A percentile compares a stretch with the other conserved stretches of the same genome.
phyloP scores from a whole-genome alignment of 2,888 invertebrate species.

The Dryadula phaetusa region DNA sequence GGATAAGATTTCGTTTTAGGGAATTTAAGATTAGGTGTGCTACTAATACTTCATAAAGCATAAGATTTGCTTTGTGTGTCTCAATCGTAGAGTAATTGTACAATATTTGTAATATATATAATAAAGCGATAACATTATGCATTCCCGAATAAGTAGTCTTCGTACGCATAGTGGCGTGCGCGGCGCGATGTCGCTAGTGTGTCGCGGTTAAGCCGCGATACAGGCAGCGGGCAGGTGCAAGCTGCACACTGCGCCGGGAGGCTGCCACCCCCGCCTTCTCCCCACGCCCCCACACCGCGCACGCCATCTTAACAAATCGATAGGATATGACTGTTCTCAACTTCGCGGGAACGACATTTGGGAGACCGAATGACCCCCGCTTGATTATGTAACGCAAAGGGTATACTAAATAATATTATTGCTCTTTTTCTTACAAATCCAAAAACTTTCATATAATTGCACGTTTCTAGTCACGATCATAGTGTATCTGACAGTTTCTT shows the following conservation, averaged over 20 bases:
- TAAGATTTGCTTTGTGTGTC: background rate
- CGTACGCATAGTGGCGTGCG: slow-evolving; percentile 29
- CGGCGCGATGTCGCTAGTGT: slow-evolving; percentile 50
- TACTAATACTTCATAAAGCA: background rate
- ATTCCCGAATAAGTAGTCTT: slow-evolving; percentile 12
- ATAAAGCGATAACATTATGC: background rate
- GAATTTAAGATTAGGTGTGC: background rate
- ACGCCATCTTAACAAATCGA: slow-evolving; percentile 85
- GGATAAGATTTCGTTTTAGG: background rate
- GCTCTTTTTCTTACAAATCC: background rate
- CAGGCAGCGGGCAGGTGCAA: slow-evolving; percentile 73
- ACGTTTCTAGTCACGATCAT: background rate
- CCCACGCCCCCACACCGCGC: slow-evolving; percentile 62
- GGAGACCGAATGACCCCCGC: slow-evolving; percentile 79
- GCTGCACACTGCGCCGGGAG: slow-evolving; percentile 80
- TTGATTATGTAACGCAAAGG: slow-evolving; percentile 65
- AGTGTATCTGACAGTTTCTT: background rate
- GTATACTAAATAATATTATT: slow-evolving; percentile 50
- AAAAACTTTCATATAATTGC: background rate
- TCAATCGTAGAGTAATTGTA: background rate
- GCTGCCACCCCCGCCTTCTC: slow-evolving; percentile 65
- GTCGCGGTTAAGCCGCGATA: slow-evolving; percentile 63
- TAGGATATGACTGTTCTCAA: slow-evolving; percentile 85
- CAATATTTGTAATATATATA: background rate
- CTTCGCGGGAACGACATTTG: slow-evolving; percentile 81